Evolutionary conservation across 2,113 vertebrate genomes (phyloP), one percentile per base, ranked within the genome.

Genomic region (Vanacampus margaritifer): DNA sequence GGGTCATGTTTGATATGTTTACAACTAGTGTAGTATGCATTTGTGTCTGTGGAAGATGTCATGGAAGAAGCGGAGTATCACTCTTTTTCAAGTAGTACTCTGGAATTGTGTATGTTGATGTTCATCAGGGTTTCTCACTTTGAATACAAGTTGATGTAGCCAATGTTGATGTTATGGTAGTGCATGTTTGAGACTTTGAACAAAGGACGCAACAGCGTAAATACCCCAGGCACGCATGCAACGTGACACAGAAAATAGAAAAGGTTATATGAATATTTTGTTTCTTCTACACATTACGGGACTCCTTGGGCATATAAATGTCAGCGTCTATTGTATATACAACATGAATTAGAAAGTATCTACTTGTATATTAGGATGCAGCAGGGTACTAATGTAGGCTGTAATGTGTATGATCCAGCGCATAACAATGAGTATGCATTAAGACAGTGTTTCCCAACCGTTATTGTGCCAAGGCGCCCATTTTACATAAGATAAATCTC

Each of bases 251-350:
- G 19, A 39, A 39, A 37, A 36, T n/a, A 6, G 57, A 59, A n/a
- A 59, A 36, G 32, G 17, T 59, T 59, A 59, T 32, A 59, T 59
- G 32, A 59, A 59, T 59, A 9, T 59, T 51, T 23, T 51, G 48
- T 37, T n/a, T 59, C 32, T 59, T 36, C 32, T 36, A 28, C 32
- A 36, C 17, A 5, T 16, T n/a, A 36, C 19, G 32, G 11, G 9
- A 21, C 57, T 3, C 57, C 9, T 16, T 6, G 32, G 57, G 35
- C 32, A 35, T 37, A 59, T 21, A 59, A 61, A 61, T 61, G 58
- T 10, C 35, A 61, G 35, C 16, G 36, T 12, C 5, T 13, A 36
- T 36, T 7, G 5, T 59, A 36, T 17, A 19, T 36, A 36, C 8
- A 10, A 17, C 17, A 35, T 21, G 21, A 59, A n/a, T 11, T 10